These are phyloP conservation scores for Nephrotoma flavescens DNA, from an alignment of 2,888 invertebrate species.

Conservation along the genomic window DNA sequence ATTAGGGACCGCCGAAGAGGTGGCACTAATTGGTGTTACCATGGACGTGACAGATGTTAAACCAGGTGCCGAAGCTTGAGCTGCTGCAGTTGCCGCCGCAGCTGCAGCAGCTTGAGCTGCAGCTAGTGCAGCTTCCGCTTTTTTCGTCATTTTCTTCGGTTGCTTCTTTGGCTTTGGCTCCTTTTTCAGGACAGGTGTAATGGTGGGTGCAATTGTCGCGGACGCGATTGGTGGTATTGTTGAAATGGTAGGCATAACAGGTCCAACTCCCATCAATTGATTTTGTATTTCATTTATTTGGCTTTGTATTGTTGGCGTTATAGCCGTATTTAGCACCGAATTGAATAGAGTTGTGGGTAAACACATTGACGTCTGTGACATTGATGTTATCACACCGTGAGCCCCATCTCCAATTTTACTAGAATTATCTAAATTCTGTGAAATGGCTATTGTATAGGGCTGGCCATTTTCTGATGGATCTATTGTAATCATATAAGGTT, in stretches of 20 bases:
- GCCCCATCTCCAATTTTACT: background rate
- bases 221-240: constrained; percentile 8
- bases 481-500: constrained; percentile 27
- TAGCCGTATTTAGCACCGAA: constrained; percentile 11
- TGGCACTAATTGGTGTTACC: constrained; percentile 7
- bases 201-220: background rate
- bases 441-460: constrained; percentile 31
- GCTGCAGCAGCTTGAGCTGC: constrained; percentile 1
- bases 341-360: constrained; percentile 13
- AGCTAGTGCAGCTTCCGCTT: constrained; percentile 2
- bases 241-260: constrained; percentile 1
- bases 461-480: constrained; percentile 25
- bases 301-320: constrained; percentile 15
- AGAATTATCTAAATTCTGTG: constrained; percentile 12
- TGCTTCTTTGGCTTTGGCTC: constrained; percentile 7
- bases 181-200: constrained; percentile 1
- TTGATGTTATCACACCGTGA: background rate
- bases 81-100: constrained; percentile 5
- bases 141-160: constrained; percentile 4
- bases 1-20: constrained; percentile 24
- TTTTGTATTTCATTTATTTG: constrained; percentile 18
- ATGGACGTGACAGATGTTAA: constrained; percentile 13
- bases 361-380: constrained; percentile 5
- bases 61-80: background rate
- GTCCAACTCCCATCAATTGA: constrained; percentile 14